phyloP scores from a whole-genome alignment of 1,140 invertebrate species.

The Thrips palmi region DNA sequence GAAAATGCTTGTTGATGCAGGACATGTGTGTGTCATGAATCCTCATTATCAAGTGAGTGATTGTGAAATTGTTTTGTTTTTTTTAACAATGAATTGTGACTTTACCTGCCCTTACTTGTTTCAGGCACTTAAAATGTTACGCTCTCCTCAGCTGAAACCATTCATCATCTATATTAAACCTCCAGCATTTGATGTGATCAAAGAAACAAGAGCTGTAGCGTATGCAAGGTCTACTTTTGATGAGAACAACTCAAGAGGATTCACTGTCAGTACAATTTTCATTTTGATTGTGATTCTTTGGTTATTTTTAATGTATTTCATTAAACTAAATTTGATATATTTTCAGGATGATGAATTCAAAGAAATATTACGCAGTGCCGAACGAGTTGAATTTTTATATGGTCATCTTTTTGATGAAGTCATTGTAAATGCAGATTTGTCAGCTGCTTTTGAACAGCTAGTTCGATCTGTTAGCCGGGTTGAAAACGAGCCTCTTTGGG shows the following conservation, averaged over 20 bases:
- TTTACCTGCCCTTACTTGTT: constrained; percentile 12
- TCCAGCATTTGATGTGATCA: constrained; percentile 65
- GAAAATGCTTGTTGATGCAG: constrained; percentile 66
- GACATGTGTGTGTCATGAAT: constrained; percentile 82
- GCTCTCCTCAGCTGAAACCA: constrained; percentile 80
- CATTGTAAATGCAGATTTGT: constrained; percentile 79
- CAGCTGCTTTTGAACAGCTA: constrained; percentile 72
- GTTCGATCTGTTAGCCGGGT: constrained; percentile 62
- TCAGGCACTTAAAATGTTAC: constrained; percentile 83
- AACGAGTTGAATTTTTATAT: constrained; percentile 85
- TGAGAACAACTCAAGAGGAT: constrained; percentile 68
- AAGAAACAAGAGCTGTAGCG: constrained; percentile 58
- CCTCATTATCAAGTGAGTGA: constrained; percentile 74
- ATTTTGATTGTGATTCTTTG: constrained; percentile 8
- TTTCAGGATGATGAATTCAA: constrained; percentile 81
- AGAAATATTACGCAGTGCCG: constrained; percentile 71
- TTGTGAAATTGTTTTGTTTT: constrained; percentile 3
- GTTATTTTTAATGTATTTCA: constrained; percentile 5
- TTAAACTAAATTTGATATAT: constrained; percentile 11
- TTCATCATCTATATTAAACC: constrained; percentile 90
- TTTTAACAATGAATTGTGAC: not conserved
- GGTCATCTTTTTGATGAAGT: constrained; percentile 89
- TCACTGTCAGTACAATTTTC: constrained; percentile 52
- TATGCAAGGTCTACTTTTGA: constrained; percentile 81
- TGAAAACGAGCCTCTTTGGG: constrained; percentile 90